A percentile compares a stretch with the other conserved stretches of the same genome.
phyloP scores from a whole-genome alignment of 2,797 vertebrate genomes.

The Epinephelus awoara region DNA sequence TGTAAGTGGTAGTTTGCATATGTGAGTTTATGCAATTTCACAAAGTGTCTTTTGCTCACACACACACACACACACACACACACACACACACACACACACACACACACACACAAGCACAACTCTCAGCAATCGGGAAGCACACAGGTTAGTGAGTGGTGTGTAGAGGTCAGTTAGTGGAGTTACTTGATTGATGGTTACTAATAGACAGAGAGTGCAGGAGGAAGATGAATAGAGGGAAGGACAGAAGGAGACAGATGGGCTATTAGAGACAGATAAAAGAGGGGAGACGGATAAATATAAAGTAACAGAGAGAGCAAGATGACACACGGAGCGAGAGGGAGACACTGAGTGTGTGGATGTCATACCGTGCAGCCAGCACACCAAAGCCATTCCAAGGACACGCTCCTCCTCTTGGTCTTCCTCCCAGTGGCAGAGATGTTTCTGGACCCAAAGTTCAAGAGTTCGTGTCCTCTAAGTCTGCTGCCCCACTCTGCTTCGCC shows the following conservation, averaged over 20 bases:
- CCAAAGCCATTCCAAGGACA: constrained; percentile 66
- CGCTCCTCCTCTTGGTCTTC: constrained; percentile 12
- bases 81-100: neutral
- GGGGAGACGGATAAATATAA: constrained; percentile 54
- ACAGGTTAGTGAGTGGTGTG: constrained; percentile 22
- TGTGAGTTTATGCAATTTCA: neutral
- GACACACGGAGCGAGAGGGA: constrained; percentile 35
- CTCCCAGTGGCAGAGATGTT: constrained; percentile 38
- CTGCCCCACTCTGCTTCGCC: constrained; percentile 11
- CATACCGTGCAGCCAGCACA: constrained; percentile 22
- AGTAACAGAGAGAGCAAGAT: constrained; percentile 37
- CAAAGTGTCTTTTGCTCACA: neutral
- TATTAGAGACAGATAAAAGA: constrained; percentile 48
- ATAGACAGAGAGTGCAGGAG: constrained; percentile 9
- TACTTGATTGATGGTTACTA: constrained; percentile 38
- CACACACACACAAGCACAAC: neutral
- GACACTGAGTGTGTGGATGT: constrained; percentile 28
- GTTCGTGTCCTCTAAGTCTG: constrained; percentile 62
- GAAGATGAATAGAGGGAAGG: constrained; percentile 38
- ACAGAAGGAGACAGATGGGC: constrained; percentile 28
- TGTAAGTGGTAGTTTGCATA: neutral
- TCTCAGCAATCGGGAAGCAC: neutral
- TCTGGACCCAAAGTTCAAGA: constrained; percentile 47
- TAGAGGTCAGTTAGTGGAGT: constrained; percentile 51
- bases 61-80: neutral